Evolutionary conservation across 2,888 invertebrate genomes (phyloP).

Genomic region (Luperina nickerlii): DNA sequence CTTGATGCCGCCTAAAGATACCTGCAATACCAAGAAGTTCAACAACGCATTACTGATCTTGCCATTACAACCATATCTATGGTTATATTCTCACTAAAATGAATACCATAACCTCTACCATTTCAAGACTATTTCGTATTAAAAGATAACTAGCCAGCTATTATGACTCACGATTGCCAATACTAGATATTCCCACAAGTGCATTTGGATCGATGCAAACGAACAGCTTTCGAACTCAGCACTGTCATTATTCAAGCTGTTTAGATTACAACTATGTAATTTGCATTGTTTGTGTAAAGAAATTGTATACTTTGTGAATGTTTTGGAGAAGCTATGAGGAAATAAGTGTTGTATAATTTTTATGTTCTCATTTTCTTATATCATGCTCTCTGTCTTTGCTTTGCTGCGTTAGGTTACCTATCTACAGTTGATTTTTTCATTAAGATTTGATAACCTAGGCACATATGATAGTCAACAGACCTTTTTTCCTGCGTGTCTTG

Average conservation of each 20-base stretch:
- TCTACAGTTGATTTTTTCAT: background rate
- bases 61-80: background rate
- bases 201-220: constrained; percentile 37
- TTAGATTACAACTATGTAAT: constrained; percentile 43
- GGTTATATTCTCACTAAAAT: constrained; percentile 8
- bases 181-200: constrained; percentile 40
- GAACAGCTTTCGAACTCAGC: constrained; percentile 31
- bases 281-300: constrained; percentile 34
- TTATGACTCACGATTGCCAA: constrained; percentile 44
- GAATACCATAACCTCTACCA: background rate
- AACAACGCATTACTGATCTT: constrained; percentile 7
- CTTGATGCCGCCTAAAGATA: background rate
- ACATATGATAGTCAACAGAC: background rate
- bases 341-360: background rate
- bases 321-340: constrained; percentile 1
- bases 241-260: constrained; percentile 46
- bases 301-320: constrained; percentile 29
- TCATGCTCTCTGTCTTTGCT: background rate
- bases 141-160: constrained; percentile 10
- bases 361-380: too few relatives aligned
- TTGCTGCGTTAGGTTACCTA: background rate
- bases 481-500: background rate
- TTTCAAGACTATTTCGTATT: constrained; percentile 1
- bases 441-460: background rate
- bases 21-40: background rate